Evolutionary conservation across 1,140 invertebrate genomes (phyloP), one percentile per base, ranked within the genome.

Genomic region (Hycleus cichorii): DNA sequence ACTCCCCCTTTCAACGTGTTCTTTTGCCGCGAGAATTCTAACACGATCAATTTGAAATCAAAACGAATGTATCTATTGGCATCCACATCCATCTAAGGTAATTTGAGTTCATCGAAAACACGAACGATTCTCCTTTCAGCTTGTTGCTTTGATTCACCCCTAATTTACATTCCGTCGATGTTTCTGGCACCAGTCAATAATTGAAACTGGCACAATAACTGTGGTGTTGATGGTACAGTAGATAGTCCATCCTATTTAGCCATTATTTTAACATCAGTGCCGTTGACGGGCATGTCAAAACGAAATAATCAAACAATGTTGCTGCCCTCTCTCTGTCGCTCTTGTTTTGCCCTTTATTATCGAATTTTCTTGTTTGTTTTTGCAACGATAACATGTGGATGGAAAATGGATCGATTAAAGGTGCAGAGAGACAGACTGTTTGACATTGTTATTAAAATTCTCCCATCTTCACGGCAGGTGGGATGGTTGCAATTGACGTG

Each of bases 151-250:
- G 63, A 62, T 62, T 62, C 57, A 47, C 63, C 18, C 63, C 63
- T 64, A 64, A 64, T 64, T 64, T 64, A 64, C 63, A 64, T 64
- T 64, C 63, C 46, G 38, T 47, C 53, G 59, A 57, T 62, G 63
- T 58, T 59, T 4, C 59, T 60, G 61, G 64, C 64, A 65, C 57
- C 52, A 60, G 64, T 65, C 64, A 65, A 65, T 65, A 65, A 65
- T 65, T 65, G 64, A 12, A 39, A 12, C 39, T 46, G 47, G 39
- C 27, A 40, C 32, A 39, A 26, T 47, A 46, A 25, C 49, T 18
- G 18, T 44, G 18, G 12, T 26, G 25, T 45, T n/a, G 43, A 27
- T 27, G 24, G 4, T 10, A 10, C 24, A 7, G 32, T 3, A 32
- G 18, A 32, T 7, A 32, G 32, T 10, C 11, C 11, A 45, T 45